Evolutionary conservation across 2,888 invertebrate species (phyloP), one percentile per base, ranked within the genome.

Genomic region (Cataglyphis altisquamis): DNA sequence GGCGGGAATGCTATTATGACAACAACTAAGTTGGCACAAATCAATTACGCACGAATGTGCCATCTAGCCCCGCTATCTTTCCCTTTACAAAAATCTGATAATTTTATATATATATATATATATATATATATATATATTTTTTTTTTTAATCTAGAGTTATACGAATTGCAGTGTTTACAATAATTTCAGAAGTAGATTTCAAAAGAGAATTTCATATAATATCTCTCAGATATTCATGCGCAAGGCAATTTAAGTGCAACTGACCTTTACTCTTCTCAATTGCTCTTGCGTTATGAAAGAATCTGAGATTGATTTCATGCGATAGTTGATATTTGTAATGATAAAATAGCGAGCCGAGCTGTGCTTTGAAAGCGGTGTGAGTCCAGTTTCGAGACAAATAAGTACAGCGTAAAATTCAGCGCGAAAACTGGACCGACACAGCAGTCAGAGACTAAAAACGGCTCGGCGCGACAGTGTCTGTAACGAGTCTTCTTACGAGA

Each of bases 1-100:
- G 78, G 84, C 88, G 84, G 78, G 82, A 85, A 87, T 87, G 85
- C 88, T 92, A 93, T 92, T 93, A 91, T 92, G 92, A 93, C 93
- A 92, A 91, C 91, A 92, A 91, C 90, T 84, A 90, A 90, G 90
- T 91, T 89, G 89, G 86, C 88, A 89, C 90, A 88, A 93, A 93
- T 93, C 92, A 93, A 93, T 93, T 92, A 91, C 72, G 41, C 73
- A 67, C 83, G 77, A 87, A 48, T 63, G 63, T 89, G 87, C 84
- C 86, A 85, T 87, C 85, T 80, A 80, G 83, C 74, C 32, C 29
- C 21, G 39, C 9, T n/a, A 25, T 41, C 48, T 32, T 36, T 52
- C 9, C 36, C 25, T 21, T 67, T 29, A 5, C 32, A 25, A 12
- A 39, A 25, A n/a, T 70, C 70, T 15, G 52, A 18, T 32, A 45